Evolutionary conservation across 2,113 vertebrate genomes (phyloP).

Genomic region (Poeciliopsis prolifica): DNA sequence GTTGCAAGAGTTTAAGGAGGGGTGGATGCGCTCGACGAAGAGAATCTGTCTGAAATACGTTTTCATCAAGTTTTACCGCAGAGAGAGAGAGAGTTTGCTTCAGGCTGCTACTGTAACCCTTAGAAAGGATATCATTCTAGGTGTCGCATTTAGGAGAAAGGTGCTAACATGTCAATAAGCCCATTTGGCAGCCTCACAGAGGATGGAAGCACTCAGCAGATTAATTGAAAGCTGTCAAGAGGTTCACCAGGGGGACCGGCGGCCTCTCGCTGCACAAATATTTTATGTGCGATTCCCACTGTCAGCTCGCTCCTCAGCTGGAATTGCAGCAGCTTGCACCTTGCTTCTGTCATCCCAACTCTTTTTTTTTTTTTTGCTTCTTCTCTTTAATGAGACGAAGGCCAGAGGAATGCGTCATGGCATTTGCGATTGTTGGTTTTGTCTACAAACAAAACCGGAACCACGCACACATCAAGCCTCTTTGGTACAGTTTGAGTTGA

Average conservation of each 20-base stretch:
- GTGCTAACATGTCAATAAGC: constrained; percentile 26
- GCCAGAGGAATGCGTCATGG: neutral
- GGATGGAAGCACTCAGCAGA: constrained; percentile 9
- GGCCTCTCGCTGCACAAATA: constrained; percentile 2
- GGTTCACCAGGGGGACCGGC: constrained; percentile 8
- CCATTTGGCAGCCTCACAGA: neutral
- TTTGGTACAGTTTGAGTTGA: neutral
- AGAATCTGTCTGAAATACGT: neutral
- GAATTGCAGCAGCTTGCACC: neutral
- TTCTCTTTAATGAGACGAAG: constrained; percentile 20
- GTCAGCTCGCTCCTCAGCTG: neutral
- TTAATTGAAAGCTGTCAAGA: constrained; percentile 21
- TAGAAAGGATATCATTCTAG: constrained; percentile 10
- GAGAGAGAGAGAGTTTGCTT: neutral
- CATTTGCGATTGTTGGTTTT: constrained; percentile 7
- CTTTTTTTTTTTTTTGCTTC: neutral
- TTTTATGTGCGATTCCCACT: neutral
- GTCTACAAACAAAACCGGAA: neutral
- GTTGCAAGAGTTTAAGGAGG: neutral
- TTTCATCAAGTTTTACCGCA: neutral
- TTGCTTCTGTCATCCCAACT: neutral
- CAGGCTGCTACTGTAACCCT: neutral
- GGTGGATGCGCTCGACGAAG: no score
- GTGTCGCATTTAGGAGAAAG: neutral
- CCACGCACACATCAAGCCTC: neutral